Percentiles rank a stretch among this genome's conserved stretches.
These are phyloP conservation scores for Peromyscus attwateri DNA, from an alignment of 2,797 vertebrate genomes.

Conservation along the genomic window DNA sequence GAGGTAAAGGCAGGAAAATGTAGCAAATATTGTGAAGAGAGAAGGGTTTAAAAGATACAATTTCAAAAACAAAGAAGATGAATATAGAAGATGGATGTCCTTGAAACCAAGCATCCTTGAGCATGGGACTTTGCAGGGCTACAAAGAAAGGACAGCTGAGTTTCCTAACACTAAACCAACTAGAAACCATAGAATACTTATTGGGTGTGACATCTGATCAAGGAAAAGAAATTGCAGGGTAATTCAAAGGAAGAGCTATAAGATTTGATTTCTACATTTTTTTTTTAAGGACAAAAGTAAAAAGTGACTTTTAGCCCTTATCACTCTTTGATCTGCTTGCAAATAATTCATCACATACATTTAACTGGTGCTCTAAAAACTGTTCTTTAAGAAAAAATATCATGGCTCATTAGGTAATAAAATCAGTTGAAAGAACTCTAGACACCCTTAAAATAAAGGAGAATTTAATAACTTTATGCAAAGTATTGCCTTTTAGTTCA, in stretches of 20 bases:
- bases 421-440: slow-evolving; percentile 38
- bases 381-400: slow-evolving; percentile 45
- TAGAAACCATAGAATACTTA: background rate
- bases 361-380: slow-evolving; percentile 17
- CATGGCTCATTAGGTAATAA: slow-evolving; percentile 59
- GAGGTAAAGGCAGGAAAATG: background rate
- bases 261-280: slow-evolving; percentile 53
- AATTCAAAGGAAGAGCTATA: slow-evolving; percentile 15
- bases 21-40: background rate
- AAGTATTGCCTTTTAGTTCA: slow-evolving; percentile 35
- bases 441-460: background rate
- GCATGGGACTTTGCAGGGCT: background rate
- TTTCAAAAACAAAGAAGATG: background rate
- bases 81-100: background rate
- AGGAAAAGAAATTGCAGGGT: background rate
- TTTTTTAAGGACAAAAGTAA: background rate
- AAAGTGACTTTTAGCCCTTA: slow-evolving; percentile 45
- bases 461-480: slow-evolving; percentile 56
- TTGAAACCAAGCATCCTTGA: background rate
- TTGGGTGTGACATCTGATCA: background rate
- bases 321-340: slow-evolving; percentile 24
- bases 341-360: slow-evolving; percentile 58
- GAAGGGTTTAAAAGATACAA: background rate
- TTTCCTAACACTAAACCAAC: background rate
- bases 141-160: background rate